Conservation (phyloP, 1,140 invertebrate genomes). For the Thereuonema tuberculata region DNA sequence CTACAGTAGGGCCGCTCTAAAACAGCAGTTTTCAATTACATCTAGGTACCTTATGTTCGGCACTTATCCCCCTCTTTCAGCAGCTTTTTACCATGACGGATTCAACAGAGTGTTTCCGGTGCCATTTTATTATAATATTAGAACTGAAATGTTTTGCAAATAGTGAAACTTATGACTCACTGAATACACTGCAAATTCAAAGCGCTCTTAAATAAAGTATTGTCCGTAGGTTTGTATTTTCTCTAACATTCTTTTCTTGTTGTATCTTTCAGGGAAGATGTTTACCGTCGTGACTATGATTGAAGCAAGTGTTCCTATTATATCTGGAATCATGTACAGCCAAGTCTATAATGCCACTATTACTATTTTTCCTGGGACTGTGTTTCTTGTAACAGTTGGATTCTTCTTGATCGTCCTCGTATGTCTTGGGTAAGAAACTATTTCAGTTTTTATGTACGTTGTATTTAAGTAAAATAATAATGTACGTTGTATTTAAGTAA, state of each 20-base stretch:
- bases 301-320: neutral
- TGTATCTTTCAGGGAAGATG: neutral
- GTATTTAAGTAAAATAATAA: too few species aligned
- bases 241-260: neutral
- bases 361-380: neutral
- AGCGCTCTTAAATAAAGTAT: neutral
- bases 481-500: neutral
- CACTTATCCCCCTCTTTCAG: too few species aligned
- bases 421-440: slow-evolving; percentile 29
- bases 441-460: too few species aligned
- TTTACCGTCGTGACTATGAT: neutral
- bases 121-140: neutral
- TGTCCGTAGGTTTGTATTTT: neutral
- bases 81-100: too few species aligned
- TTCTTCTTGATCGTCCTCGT: neutral
- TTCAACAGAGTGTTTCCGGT: too few species aligned
- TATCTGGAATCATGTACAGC: slow-evolving; percentile 7
- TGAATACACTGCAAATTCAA: neutral
- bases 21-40: too few species aligned
- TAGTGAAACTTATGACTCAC: neutral
- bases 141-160: neutral
- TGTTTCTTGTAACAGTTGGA: neutral
- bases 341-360: slow-evolving; percentile 4
- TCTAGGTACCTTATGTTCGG: too few species aligned
- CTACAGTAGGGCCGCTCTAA: too few species aligned